Percentiles rank a stretch among this genome's conserved stretches.
phyloP scores from a whole-genome alignment of 2,888 invertebrate genomes.

The Micoletzkya japonica region DNA sequence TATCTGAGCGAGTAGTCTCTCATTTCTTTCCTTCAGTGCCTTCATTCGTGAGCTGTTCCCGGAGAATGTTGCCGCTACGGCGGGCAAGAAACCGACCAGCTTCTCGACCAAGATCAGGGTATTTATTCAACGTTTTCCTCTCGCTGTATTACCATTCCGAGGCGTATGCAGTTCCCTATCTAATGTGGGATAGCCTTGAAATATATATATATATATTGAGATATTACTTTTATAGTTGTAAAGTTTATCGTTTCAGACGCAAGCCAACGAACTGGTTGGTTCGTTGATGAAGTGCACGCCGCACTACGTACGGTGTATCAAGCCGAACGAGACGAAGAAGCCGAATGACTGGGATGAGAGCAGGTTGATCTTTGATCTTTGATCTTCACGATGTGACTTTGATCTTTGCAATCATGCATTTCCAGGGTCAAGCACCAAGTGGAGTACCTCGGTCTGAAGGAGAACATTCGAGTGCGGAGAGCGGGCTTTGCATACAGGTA shows the following conservation, averaged over 20 bases:
- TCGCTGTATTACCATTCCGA: background rate
- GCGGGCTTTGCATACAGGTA: slow-evolving; percentile 75
- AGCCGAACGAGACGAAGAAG: slow-evolving; percentile 75
- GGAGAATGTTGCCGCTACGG: slow-evolving; percentile 67
- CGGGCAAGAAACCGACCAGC: slow-evolving; percentile 72
- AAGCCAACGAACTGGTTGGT: slow-evolving; percentile 74
- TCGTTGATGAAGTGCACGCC: slow-evolving; percentile 75
- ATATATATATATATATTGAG: too few relatives aligned
- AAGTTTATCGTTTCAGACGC: slow-evolving; percentile 65
- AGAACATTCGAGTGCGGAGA: slow-evolving; percentile 74
- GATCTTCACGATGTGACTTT: background rate
- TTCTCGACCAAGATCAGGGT: slow-evolving; percentile 74
- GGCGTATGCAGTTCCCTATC: background rate
- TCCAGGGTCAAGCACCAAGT: slow-evolving; percentile 73
- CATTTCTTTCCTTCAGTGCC: slow-evolving; percentile 65
- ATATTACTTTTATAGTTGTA: too few relatives aligned
- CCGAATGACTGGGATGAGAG: slow-evolving; percentile 74
- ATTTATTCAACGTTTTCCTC: slow-evolving; percentile 23
- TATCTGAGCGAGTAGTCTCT: background rate
- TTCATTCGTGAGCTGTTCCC: slow-evolving; percentile 72
- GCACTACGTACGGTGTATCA: slow-evolving; percentile 76
- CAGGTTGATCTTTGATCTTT: slow-evolving; percentile 55
- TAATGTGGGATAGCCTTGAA: slow-evolving; percentile 3
- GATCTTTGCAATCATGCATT: background rate
- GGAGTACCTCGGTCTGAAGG: slow-evolving; percentile 74